These are phyloP conservation scores for Mandrillus leucophaeus DNA, from an alignment of 2,113 vertebrate genomes.

Conservation along the genomic window DNA sequence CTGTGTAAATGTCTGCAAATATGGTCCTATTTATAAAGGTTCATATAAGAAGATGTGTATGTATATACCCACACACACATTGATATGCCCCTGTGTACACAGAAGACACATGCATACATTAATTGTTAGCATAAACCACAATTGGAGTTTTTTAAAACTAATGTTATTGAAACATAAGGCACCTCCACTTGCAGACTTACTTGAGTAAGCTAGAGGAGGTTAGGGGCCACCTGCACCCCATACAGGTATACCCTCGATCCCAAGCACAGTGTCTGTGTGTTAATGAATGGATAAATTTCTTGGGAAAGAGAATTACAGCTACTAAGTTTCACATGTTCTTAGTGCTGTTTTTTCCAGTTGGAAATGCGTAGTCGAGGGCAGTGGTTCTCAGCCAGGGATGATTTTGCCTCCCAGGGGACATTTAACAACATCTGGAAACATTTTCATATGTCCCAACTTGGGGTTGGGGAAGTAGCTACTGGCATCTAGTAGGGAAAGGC, in stretches of 20 bases:
- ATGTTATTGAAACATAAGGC: neutral
- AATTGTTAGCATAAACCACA: neutral
- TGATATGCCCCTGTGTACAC: neutral
- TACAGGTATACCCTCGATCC: neutral
- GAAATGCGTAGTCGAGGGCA: neutral
- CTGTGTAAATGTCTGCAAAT: neutral
- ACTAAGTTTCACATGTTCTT: neutral
- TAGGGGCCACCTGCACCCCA: rapidly evolving
- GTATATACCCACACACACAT: rapidly evolving
- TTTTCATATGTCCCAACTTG: neutral
- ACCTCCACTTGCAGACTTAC: neutral
- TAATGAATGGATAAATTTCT: neutral
- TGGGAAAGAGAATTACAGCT: neutral
- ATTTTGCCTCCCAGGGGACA: neutral
- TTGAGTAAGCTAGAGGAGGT: neutral
- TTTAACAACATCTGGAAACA: neutral
- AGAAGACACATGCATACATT: neutral
- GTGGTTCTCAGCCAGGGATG: neutral
- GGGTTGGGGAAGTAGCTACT: neutral
- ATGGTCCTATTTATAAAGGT: neutral
- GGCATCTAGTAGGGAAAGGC: neutral
- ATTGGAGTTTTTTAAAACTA: neutral
- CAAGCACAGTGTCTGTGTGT: neutral
- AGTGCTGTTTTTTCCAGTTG: neutral
- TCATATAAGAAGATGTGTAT: neutral